Evolutionary conservation across 1,140 invertebrate species (phyloP).

Genomic region (Pogonus chalceus): DNA sequence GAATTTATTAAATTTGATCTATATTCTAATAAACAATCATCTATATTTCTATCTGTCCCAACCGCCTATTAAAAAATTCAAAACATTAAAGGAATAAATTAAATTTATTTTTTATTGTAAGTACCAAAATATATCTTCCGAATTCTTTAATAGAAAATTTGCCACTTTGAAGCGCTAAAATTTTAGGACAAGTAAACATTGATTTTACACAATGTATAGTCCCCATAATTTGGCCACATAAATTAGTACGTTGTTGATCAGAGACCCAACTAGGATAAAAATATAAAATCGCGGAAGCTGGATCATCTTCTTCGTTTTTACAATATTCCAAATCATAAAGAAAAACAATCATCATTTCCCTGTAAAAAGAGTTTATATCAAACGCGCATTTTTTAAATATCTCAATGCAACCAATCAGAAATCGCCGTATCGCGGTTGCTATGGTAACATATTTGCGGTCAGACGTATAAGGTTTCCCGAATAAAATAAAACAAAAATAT

Average conservation of each 20-base stretch:
- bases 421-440: not conserved
- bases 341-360: slow-evolving; percentile 81
- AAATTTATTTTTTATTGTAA: slow-evolving; percentile 23
- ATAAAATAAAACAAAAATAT: not conserved
- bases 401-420: not conserved
- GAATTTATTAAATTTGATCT: slow-evolving; percentile 59
- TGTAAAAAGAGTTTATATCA: slow-evolving; percentile 38
- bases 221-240: slow-evolving; percentile 75
- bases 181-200: slow-evolving; percentile 58
- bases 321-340: slow-evolving; percentile 73
- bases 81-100: slow-evolving; percentile 14
- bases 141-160: slow-evolving; percentile 74
- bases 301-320: slow-evolving; percentile 70
- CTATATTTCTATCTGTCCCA: slow-evolving; percentile 74
- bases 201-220: slow-evolving; percentile 64
- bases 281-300: slow-evolving; percentile 75
- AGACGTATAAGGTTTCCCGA: not conserved
- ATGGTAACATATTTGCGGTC: not conserved
- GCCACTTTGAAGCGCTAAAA: slow-evolving; percentile 69
- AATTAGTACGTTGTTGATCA: slow-evolving; percentile 62
- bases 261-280: slow-evolving; percentile 81
- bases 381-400: slow-evolving; percentile 4
- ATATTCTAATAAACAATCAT: slow-evolving; percentile 66
- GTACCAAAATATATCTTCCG: slow-evolving; percentile 66
- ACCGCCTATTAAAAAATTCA: slow-evolving; percentile 49